These are phyloP conservation scores for Enteromius viviparus DNA, from an alignment of 2,797 vertebrate species.

Conservation along the genomic window DNA sequence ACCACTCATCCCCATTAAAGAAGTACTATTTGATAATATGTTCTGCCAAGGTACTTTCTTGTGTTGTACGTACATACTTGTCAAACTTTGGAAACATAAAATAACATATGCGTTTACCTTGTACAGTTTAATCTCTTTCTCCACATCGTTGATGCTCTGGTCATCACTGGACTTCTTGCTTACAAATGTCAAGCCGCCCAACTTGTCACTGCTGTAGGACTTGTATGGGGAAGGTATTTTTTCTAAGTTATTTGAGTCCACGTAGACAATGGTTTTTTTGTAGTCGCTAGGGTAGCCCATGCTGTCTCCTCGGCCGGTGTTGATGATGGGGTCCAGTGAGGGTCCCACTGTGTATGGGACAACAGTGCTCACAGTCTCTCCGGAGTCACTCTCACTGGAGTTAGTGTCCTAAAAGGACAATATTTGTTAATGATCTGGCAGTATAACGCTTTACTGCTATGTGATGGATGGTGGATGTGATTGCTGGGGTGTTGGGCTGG, in stretches of 20 bases:
- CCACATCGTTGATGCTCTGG: slow-evolving; percentile 73
- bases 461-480: neutral
- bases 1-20: neutral
- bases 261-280: slow-evolving; percentile 72
- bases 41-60: neutral
- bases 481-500: neutral
- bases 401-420: slow-evolving; percentile 57
- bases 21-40: neutral
- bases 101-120: slow-evolving; percentile 69
- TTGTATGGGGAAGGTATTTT: slow-evolving; percentile 74
- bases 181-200: slow-evolving; percentile 33
- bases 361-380: slow-evolving; percentile 62
- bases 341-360: slow-evolving; percentile 60
- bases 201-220: slow-evolving; percentile 64
- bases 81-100: slow-evolving; percentile 1
- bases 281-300: slow-evolving; percentile 73
- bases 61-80: neutral
- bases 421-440: neutral
- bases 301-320: slow-evolving; percentile 75
- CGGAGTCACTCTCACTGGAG: slow-evolving; percentile 73
- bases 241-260: slow-evolving; percentile 74
- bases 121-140: slow-evolving; percentile 74
- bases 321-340: slow-evolving; percentile 64
- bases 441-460: neutral
- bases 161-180: slow-evolving; percentile 71